Percentiles rank a stretch among this genome's conserved stretches.
phyloP scores from a whole-genome alignment of 2,797 vertebrate genomes.

The Molossus alvarezi region DNA sequence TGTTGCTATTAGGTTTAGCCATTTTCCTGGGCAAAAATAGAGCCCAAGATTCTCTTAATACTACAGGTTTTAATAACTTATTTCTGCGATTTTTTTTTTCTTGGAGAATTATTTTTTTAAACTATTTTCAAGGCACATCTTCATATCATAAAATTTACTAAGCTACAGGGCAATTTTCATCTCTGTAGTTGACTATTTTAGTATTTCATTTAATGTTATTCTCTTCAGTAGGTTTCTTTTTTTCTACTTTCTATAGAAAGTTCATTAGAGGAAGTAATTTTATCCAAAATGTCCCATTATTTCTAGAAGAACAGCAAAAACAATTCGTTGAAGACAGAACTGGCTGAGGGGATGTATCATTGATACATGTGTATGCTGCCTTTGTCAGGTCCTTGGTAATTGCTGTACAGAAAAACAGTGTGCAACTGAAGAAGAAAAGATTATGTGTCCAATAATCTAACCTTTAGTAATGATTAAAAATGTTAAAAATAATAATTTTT shows the following conservation, averaged over 20 bases:
- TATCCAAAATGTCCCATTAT: constrained; percentile 12
- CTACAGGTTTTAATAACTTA: constrained; percentile 13
- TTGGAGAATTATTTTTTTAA: constrained; percentile 44
- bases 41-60: neutral
- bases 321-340: constrained; percentile 29
- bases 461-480: neutral
- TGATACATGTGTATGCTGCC: neutral
- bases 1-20: constrained; percentile 26
- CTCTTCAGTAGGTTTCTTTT: neutral
- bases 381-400: neutral
- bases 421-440: neutral
- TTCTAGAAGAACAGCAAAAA: constrained; percentile 49
- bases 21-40: neutral
- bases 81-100: constrained; percentile 12
- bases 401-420: neutral
- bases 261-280: constrained; percentile 32
- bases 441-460: neutral
- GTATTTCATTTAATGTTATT: constrained; percentile 45
- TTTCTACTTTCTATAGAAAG: constrained; percentile 64
- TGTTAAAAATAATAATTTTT: constrained; percentile 27
- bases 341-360: neutral
- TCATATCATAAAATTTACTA: constrained; percentile 29
- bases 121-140: constrained; percentile 29
- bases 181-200: neutral
- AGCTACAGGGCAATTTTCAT: constrained; percentile 22